phyloP scores from a whole-genome alignment of 2,888 invertebrate genomes.

The Meghimatium bilineatum region DNA sequence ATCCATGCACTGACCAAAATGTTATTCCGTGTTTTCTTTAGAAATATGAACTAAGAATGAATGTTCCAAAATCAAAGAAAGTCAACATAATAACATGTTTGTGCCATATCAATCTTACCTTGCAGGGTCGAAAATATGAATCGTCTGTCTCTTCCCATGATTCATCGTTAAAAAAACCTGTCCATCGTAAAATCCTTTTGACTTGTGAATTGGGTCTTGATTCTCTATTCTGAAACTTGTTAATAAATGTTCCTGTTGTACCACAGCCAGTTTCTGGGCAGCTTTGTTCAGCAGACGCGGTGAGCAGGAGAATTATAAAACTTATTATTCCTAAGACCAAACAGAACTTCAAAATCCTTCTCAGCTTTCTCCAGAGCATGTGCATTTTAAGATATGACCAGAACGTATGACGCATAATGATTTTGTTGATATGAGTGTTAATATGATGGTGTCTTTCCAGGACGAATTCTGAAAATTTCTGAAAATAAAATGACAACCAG shows the following conservation, averaged over 20 bases:
- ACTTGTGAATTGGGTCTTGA: conserved; percentile 31
- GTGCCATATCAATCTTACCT: conserved; percentile 29
- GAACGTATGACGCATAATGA: neutral
- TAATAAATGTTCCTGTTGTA: neutral
- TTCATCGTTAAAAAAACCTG: conserved; percentile 52
- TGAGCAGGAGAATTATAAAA: conserved; percentile 28
- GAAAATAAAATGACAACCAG: neutral
- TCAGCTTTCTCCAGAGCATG: neutral
- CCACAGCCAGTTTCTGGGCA: conserved; percentile 41
- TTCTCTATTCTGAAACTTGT: neutral
- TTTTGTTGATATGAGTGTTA: neutral
- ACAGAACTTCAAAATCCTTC: neutral
- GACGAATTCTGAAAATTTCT: neutral
- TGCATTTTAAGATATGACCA: neutral
- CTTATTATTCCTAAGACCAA: neutral
- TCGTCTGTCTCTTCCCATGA: conserved; percentile 56
- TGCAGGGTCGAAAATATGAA: conserved; percentile 50
- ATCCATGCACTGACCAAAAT: too few relatives aligned
- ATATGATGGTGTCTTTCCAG: neutral
- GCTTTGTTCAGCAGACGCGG: conserved; percentile 18
- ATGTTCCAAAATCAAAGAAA: too few relatives aligned
- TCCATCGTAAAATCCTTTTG: conserved; percentile 55
- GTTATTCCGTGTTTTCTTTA: too few relatives aligned
- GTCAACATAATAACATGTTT: too few relatives aligned
- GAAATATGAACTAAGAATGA: too few relatives aligned